A percentile compares a stretch with the other conserved stretches of the same genome.
phyloP scores from a whole-genome alignment of 2,888 invertebrate genomes.

The Rhodophaea formosa region DNA sequence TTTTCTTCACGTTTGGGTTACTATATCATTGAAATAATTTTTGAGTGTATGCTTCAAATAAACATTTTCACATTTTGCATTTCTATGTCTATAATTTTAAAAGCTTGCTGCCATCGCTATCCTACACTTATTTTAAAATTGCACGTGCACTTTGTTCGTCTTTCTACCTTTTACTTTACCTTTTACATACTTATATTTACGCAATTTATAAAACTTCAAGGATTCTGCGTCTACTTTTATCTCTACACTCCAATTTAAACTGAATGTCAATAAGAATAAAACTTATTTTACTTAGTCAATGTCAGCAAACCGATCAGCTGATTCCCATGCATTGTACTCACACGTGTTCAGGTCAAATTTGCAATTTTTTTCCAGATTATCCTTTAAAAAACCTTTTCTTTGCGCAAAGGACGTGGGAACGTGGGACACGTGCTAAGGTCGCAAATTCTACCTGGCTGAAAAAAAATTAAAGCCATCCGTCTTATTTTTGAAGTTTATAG shows the following conservation, averaged over 20 bases:
- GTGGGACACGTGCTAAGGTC: constrained; percentile 51
- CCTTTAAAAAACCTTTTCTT: constrained; percentile 53
- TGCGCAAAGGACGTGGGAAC: constrained; percentile 69
- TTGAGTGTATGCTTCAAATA: no score
- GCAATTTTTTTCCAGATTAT: constrained; percentile 56
- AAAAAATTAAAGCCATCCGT: constrained; percentile 35
- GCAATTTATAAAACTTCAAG: background rate
- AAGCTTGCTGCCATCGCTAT: background rate
- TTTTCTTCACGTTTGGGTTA: no score
- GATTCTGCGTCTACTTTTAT: background rate
- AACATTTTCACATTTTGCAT: no score
- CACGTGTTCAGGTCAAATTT: constrained; percentile 60
- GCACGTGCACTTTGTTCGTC: constrained; percentile 26
- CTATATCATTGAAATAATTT: no score
- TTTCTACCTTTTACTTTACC: background rate
- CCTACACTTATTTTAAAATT: background rate
- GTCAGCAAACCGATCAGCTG: constrained; percentile 55
- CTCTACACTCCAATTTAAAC: constrained; percentile 9
- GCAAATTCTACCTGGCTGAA: constrained; percentile 47
- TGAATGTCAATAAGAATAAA: background rate
- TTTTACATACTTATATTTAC: background rate
- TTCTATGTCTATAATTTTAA: no score
- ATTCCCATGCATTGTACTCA: constrained; percentile 57
- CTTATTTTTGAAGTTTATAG: constrained; percentile 14
- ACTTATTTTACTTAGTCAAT: constrained; percentile 1